These are phyloP conservation scores for Drosophila micromelanica DNA, from an alignment of 1,140 invertebrate genomes.

Conservation along the genomic window DNA sequence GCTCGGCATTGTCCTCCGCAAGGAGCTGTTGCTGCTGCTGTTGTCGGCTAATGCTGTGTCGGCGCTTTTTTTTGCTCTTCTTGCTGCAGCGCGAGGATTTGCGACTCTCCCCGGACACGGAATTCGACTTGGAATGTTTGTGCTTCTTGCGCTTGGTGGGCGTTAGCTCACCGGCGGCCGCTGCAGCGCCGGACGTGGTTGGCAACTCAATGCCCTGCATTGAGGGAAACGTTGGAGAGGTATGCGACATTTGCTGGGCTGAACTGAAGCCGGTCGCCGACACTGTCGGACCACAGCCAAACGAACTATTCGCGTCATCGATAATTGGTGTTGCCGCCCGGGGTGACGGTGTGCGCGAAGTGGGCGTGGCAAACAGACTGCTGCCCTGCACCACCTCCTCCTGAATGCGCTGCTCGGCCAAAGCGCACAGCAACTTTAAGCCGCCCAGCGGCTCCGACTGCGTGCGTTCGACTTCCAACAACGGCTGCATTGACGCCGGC, in stretches of 20 bases:
- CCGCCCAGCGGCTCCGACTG: slow-evolving; percentile 87
- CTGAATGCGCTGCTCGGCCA: slow-evolving; percentile 93
- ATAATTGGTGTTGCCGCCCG: slow-evolving; percentile 2
- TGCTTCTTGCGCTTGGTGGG: slow-evolving; percentile 80
- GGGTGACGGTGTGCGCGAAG: slow-evolving; percentile 63
- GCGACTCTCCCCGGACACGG: slow-evolving; percentile 64
- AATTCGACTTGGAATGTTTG: slow-evolving; percentile 84
- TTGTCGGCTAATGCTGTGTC: slow-evolving; percentile 59
- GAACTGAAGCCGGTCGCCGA: slow-evolving; percentile 28
- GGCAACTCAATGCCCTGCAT: slow-evolving; percentile 81
- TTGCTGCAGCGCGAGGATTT: slow-evolving; percentile 77
- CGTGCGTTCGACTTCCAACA: slow-evolving; percentile 79
- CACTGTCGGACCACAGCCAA: slow-evolving; percentile 32
- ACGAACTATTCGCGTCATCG: slow-evolving; percentile 39
- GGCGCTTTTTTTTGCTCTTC: slow-evolving; percentile 79
- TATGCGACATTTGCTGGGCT: slow-evolving; percentile 42
- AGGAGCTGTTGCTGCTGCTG: slow-evolving; percentile 29
- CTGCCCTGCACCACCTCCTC: slow-evolving; percentile 87
- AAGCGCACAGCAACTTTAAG: slow-evolving; percentile 91
- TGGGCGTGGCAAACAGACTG: slow-evolving; percentile 65
- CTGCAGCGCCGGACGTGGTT: slow-evolving; percentile 44
- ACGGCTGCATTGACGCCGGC: slow-evolving; percentile 55
- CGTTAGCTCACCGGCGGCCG: slow-evolving; percentile 31
- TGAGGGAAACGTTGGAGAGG: slow-evolving; percentile 69
- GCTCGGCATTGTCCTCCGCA: slow-evolving; percentile 56